Evolutionary conservation across 2,888 invertebrate genomes (phyloP).

Genomic region (Tribolium freemani): DNA sequence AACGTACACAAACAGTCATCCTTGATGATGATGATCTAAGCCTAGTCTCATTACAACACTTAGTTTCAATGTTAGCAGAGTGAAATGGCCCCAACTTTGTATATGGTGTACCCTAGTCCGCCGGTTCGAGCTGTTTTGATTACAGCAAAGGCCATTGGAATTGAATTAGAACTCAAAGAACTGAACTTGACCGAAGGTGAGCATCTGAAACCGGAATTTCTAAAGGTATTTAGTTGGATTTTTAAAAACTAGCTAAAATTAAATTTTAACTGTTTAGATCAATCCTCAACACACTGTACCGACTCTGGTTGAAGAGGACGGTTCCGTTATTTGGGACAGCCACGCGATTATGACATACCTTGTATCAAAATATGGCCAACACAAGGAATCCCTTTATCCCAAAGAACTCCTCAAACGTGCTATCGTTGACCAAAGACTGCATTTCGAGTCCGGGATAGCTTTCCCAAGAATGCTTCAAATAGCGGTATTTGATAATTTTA

Average conservation of each 20-base stretch:
- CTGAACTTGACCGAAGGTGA: conserved; percentile 64
- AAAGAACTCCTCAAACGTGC: conserved; percentile 38
- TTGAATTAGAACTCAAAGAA: conserved; percentile 65
- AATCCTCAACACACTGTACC: conserved; percentile 65
- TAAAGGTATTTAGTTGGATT: conserved; percentile 62
- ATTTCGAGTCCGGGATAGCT: conserved; percentile 40
- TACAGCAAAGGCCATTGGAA: conserved; percentile 66
- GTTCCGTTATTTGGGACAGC: conserved; percentile 66
- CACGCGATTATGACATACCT: conserved; percentile 69
- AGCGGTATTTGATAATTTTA: conserved; percentile 27
- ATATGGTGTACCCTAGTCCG: conserved; percentile 67
- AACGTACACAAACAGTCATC: too few relatives aligned
- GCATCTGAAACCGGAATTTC: conserved; percentile 65
- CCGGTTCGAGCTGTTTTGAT: conserved; percentile 69
- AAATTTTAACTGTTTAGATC: conserved; percentile 55
- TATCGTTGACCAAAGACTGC: conserved; percentile 43
- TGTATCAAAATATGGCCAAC: conserved; percentile 49
- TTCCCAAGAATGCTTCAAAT: conserved; percentile 30
- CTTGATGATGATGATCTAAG: neutral
- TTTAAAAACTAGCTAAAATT: too few relatives aligned
- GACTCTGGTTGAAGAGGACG: conserved; percentile 58
- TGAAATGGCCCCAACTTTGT: conserved; percentile 63
- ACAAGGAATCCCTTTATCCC: conserved; percentile 44
- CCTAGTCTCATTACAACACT: neutral
- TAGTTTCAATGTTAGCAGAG: neutral